Evolutionary conservation across 1,140 invertebrate species (phyloP).

Genomic region (Nephila pilipes): DNA sequence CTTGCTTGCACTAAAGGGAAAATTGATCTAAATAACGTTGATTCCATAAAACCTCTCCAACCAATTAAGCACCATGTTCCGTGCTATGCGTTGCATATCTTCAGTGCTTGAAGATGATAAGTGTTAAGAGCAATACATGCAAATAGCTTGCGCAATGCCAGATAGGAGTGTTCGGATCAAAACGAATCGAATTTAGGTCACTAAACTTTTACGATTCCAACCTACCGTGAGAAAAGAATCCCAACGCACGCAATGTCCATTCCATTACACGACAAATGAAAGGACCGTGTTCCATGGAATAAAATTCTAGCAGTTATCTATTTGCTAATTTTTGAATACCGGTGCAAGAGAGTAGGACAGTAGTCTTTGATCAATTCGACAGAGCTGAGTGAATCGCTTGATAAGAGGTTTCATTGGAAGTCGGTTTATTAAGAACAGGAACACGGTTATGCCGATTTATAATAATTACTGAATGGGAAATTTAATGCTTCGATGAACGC

Average conservation of each 20-base stretch:
- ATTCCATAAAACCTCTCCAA: background rate
- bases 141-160: background rate
- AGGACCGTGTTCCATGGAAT: background rate
- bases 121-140: background rate
- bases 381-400: background rate
- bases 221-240: conserved; percentile 8
- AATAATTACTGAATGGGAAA: background rate
- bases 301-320: background rate
- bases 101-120: background rate
- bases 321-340: conserved; percentile 16
- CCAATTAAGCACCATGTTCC: background rate
- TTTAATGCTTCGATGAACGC: conserved; percentile 1
- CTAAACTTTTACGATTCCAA: conserved; percentile 22
- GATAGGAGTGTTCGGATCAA: background rate
- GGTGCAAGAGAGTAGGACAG: background rate
- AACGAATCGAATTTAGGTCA: conserved; percentile 8
- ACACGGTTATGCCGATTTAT: background rate
- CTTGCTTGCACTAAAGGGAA: too few relatives aligned
- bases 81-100: background rate
- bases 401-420: background rate
- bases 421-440: background rate
- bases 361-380: conserved; percentile 1
- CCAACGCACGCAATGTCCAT: background rate
- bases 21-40: background rate
- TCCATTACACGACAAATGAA: background rate